These are phyloP conservation scores for Lytechinus pictus DNA, from an alignment of 35 echinoderm and acorn worm species.

Conservation along the genomic window DNA sequence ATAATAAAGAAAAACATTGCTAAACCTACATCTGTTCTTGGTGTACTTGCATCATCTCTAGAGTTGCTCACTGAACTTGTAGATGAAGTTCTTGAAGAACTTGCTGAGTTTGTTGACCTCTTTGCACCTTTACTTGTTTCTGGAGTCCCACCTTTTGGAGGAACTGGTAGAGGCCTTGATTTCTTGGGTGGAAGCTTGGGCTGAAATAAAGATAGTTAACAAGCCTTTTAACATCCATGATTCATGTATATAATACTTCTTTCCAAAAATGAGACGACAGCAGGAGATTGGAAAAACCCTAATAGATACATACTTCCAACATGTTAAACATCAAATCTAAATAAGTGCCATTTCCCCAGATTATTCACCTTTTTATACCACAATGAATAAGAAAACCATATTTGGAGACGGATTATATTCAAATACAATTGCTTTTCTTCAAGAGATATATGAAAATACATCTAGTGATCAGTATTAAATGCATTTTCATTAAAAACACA, in stretches of 20 bases:
- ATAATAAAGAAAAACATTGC: no score
- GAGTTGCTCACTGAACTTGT: constrained; percentile 92
- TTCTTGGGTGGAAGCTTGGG: constrained; percentile 60
- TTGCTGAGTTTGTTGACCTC: constrained; percentile 55
- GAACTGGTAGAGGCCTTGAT: constrained; percentile 76
- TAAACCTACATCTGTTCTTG: constrained; percentile 55
- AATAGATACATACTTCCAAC: no score
- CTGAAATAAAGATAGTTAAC: neutral
- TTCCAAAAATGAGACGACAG: neutral
- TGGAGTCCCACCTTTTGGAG: constrained; percentile 90
- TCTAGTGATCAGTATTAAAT: no score
- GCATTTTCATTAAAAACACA: no score
- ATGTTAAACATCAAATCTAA: no score
- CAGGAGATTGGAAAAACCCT: no score
- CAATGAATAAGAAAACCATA: no score
- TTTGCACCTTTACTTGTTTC: constrained; percentile 75
- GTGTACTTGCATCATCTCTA: constrained; percentile 81
- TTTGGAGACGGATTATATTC: no score
- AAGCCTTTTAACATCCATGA: neutral
- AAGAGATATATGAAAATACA: no score
- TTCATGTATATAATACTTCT: neutral
- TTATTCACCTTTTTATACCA: no score
- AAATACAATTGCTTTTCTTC: no score
- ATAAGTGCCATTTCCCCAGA: no score
- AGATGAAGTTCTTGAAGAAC: constrained; percentile 64